These are phyloP conservation scores for Nesogale talazaci DNA, from an alignment of 2,113 vertebrate species.

Conservation along the genomic window DNA sequence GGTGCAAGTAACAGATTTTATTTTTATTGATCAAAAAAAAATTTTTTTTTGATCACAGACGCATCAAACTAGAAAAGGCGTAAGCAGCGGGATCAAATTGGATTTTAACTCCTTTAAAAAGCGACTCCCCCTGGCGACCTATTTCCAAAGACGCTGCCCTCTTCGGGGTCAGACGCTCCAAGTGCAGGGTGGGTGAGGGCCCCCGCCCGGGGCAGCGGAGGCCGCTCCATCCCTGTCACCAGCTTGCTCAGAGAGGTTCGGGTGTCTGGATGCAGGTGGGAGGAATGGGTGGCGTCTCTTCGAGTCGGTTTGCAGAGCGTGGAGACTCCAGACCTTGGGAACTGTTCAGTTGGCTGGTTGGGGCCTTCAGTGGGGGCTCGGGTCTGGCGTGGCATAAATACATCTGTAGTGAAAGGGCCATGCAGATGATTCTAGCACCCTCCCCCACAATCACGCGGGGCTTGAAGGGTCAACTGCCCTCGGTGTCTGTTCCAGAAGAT, in stretches of 20 bases:
- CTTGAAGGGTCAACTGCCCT: neutral
- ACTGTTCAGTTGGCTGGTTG: neutral
- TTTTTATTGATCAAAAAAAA: constrained; percentile 77
- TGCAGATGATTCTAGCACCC: neutral
- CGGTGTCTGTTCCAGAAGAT: neutral
- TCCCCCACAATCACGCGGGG: neutral
- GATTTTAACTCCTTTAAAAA: constrained; percentile 74
- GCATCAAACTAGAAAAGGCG: constrained; percentile 65
- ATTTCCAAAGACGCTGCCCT: neutral
- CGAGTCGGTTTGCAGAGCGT: neutral
- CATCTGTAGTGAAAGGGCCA: constrained; percentile 55
- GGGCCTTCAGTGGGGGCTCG: neutral
- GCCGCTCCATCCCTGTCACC: rapidly evolving
- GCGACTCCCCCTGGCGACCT: neutral
- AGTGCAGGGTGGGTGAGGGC: neutral
- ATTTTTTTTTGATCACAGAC: constrained; percentile 59
- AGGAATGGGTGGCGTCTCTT: neutral
- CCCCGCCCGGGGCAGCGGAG: rapidly evolving
- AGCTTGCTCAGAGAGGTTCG: neutral
- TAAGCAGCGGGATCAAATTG: constrained; percentile 66
- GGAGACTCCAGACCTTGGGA: neutral
- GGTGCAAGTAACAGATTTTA: constrained; percentile 61
- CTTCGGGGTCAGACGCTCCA: rapidly evolving
- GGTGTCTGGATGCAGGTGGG: constrained; percentile 31
- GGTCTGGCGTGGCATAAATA: constrained; percentile 58